phyloP scores from a whole-genome alignment of 2,888 invertebrate species.

The Drepana falcataria region DNA sequence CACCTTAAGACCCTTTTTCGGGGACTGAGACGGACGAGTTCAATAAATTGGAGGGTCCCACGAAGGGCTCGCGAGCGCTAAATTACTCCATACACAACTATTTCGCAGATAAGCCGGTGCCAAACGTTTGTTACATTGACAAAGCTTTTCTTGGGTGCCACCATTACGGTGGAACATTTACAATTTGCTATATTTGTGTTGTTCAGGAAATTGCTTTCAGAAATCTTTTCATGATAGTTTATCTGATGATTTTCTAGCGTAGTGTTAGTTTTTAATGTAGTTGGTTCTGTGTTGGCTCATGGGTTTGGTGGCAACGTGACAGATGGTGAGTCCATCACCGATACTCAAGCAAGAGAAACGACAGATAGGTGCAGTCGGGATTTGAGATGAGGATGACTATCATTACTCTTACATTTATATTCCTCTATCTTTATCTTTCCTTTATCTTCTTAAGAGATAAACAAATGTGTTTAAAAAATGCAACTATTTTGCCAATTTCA shows the following conservation, averaged over 20 bases:
- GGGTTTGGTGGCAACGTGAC: no score
- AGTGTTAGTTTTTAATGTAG: not conserved
- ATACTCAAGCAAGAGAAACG: no score
- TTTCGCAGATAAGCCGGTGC: conserved; percentile 4
- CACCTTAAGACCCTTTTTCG: conserved; percentile 62
- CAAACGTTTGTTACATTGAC: conserved; percentile 1
- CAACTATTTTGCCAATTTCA: no score
- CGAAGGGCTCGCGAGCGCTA: conserved; percentile 22
- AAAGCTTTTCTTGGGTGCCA: not conserved
- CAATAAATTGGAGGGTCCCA: conserved; percentile 66
- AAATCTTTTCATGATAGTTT: not conserved
- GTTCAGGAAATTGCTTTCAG: not conserved
- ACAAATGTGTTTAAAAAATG: no score
- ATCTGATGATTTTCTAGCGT: not conserved
- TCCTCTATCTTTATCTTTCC: no score
- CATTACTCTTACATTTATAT: no score
- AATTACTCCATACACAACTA: conserved; percentile 33
- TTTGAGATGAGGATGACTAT: no score
- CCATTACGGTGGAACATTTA: not conserved
- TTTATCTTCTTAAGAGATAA: no score
- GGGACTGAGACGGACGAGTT: conserved; percentile 57
- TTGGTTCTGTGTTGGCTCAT: no score
- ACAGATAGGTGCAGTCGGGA: no score
- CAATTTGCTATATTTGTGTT: not conserved
- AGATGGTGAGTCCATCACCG: no score